A percentile compares a stretch with the other conserved stretches of the same genome.
These are phyloP conservation scores for Centropristis striata DNA, from an alignment of 2,113 vertebrate genomes.

Conservation along the genomic window DNA sequence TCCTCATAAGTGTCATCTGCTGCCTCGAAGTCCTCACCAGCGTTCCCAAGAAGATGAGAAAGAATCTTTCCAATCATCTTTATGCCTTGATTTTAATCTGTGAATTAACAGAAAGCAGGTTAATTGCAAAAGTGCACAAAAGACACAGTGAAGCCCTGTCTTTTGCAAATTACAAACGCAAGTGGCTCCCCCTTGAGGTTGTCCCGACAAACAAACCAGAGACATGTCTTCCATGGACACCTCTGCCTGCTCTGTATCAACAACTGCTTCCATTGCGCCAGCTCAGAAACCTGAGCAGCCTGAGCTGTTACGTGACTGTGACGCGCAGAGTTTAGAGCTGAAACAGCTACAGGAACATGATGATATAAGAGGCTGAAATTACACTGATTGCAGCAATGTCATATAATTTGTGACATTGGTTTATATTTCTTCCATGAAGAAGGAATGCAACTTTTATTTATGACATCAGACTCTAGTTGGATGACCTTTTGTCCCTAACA, in stretches of 20 bases:
- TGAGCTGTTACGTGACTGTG: neutral
- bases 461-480: neutral
- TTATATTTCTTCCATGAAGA: neutral
- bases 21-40: constrained; percentile 39
- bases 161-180: neutral
- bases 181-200: constrained; percentile 31
- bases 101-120: neutral
- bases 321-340: neutral
- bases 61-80: constrained; percentile 83
- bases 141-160: neutral
- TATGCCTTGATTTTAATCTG: constrained; percentile 24
- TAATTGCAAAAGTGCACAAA: neutral
- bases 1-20: constrained; percentile 48
- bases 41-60: constrained; percentile 75
- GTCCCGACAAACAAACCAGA: neutral
- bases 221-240: neutral
- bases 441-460: neutral
- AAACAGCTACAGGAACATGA: neutral
- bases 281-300: constrained; percentile 37
- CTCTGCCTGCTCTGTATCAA: neutral
- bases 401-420: neutral
- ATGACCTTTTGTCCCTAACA: constrained; percentile 17
- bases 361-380: constrained; percentile 1
- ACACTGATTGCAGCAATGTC: neutral
- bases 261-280: constrained; percentile 23